phyloP scores from a whole-genome alignment of 2,113 vertebrate genomes.

The Lates calcarifer region DNA sequence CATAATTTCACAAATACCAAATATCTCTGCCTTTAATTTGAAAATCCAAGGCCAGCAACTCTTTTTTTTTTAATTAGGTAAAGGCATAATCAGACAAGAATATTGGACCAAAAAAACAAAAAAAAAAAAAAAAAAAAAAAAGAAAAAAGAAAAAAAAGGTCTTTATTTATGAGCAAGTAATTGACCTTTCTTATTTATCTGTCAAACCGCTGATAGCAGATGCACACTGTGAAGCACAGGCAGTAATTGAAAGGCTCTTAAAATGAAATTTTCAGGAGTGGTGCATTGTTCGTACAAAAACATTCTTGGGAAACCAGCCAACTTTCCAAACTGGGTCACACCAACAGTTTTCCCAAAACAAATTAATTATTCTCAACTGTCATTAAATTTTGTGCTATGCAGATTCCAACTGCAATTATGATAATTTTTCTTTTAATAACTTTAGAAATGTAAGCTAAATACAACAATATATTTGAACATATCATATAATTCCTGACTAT shows the following conservation, averaged over 20 bases:
- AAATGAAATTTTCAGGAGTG: slow-evolving; percentile 13
- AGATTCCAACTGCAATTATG: slow-evolving; percentile 34
- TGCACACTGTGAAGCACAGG: background rate
- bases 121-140: background rate
- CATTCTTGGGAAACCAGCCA: slow-evolving; percentile 27
- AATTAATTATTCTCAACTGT: slow-evolving; percentile 47
- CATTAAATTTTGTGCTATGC: slow-evolving; percentile 29
- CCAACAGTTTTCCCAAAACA: slow-evolving; percentile 21
- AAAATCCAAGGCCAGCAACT: background rate
- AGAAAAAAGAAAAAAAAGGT: background rate
- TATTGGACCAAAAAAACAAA: background rate
- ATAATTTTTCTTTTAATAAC: slow-evolving; percentile 17
- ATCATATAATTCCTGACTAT: slow-evolving; percentile 4
- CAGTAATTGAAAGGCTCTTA: slow-evolving; percentile 12
- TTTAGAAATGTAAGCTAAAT: slow-evolving; percentile 3
- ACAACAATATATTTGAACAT: background rate
- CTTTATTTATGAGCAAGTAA: slow-evolving; percentile 4
- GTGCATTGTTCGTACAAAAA: slow-evolving; percentile 37
- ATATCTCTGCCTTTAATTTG: background rate
- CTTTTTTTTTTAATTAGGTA: background rate
- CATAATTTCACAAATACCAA: background rate
- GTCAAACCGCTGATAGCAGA: background rate
- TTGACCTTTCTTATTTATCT: background rate
- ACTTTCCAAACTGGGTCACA: slow-evolving; percentile 59
- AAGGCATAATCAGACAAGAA: background rate